Base-by-base conservation (phyloP, 2,113 vertebrate species). In the Tenebrosternarchus preto region DNA sequence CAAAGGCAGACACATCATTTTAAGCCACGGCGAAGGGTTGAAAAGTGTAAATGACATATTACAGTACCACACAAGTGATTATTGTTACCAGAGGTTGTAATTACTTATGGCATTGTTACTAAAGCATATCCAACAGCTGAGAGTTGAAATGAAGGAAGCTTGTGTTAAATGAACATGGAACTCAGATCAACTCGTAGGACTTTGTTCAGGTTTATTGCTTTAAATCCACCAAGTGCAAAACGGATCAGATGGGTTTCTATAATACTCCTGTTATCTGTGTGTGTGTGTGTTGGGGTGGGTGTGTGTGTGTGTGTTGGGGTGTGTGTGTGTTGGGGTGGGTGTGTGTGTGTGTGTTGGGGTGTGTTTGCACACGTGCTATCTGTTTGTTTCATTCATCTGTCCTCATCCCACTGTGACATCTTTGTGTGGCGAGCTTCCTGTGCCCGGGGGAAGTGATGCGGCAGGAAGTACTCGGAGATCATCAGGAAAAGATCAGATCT, bases 401-500 rank as follows among this genome's bases (percentile, higher is more conserved):
- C 43, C 2, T 22, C 71, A 74, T 85, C 84, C 84, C 6, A 69
- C 84, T 89, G 82, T 29, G 22, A 61, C 85, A 73, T 74, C 15
- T 19, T 82, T 29, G 39, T 82, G 39, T 46, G 5, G 8, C 86
- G 81, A 39, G 83, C 85, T 86, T 90, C 89, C 88, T 90, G 83
- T 73, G 76, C 83, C 88, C 78, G 85, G 81, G 89, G 90, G 88
- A 91, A 91, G 88, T 88, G 87, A 90, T 90, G 86, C 77, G 85
- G 86, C 87, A 89, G 90, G 84, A 82, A 74, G 88, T 90, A 87
- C 76, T 71, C 0, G 64, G 86, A 86, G 85, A 87, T 89, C 90
- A 93, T 92, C 91, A 74, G 85, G 84, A 85, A 83, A 84, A 88
- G 90, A 93, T 93, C 89, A 90, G 90, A 92, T 91, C 89, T 85